phyloP scores from a whole-genome alignment of 2,888 invertebrate genomes.

The Thyatira batis region DNA sequence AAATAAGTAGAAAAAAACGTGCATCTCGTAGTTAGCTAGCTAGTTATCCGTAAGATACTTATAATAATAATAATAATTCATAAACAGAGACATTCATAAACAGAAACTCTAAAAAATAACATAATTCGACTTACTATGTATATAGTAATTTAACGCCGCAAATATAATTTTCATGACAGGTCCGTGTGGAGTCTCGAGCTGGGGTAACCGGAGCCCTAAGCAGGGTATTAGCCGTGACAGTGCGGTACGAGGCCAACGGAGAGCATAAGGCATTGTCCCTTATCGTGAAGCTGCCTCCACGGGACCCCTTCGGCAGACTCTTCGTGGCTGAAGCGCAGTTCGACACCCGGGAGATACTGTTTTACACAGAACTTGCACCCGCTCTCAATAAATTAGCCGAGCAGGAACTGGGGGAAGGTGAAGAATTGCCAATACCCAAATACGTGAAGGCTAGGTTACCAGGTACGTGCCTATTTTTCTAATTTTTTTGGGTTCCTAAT shows the following conservation, averaged over 20 bases:
- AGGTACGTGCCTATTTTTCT: conserved; percentile 43
- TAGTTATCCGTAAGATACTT: no score
- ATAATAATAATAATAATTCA: no score
- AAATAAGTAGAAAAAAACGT: no score
- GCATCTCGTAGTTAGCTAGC: no score
- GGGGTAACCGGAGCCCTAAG: conserved; percentile 89
- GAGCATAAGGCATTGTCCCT: conserved; percentile 71
- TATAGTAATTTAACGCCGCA: no score
- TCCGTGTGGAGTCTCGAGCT: conserved; percentile 75
- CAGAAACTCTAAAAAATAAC: no score
- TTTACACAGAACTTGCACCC: conserved; percentile 89
- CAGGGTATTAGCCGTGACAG: conserved; percentile 88
- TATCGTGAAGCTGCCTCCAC: conserved; percentile 89
- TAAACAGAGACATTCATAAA: no score
- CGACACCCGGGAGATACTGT: conserved; percentile 90
- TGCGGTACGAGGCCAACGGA: conserved; percentile 81
- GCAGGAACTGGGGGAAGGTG: conserved; percentile 75
- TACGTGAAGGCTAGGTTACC: conserved; percentile 88
- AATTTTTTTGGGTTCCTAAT: neutral
- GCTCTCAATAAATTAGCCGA: conserved; percentile 87
- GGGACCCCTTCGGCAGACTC: conserved; percentile 89
- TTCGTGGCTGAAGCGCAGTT: conserved; percentile 93
- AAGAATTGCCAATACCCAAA: conserved; percentile 76
- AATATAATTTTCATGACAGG: conserved; percentile 38
- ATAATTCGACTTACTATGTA: no score